Evolutionary conservation across 1,140 invertebrate species (phyloP).

Genomic region (Ostrea denselamellosa): DNA sequence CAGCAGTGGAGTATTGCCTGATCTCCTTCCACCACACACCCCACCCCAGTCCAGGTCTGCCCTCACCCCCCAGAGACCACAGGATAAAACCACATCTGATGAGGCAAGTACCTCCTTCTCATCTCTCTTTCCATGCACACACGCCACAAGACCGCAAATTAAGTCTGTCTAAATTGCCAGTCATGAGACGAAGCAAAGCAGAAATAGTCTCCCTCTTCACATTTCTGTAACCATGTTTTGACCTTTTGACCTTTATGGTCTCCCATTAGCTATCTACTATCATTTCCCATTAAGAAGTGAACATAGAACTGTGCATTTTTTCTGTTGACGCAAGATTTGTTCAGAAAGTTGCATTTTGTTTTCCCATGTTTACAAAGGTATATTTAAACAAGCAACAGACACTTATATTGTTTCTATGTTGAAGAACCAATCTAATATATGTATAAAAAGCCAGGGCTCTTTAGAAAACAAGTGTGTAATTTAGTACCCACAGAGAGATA

Average conservation of each 20-base stretch:
- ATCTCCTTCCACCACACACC: conserved; percentile 88
- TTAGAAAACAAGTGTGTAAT: neutral
- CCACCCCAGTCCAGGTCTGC: conserved; percentile 78
- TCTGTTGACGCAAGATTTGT: too few relatives aligned
- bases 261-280: too few relatives aligned
- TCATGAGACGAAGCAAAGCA: too few relatives aligned
- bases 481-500: neutral
- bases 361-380: neutral
- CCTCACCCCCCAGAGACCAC: conserved; percentile 87
- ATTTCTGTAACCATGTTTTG: too few relatives aligned
- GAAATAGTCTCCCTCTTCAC: too few relatives aligned
- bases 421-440: neutral
- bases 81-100: conserved; percentile 95
- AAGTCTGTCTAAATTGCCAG: too few relatives aligned
- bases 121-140: neutral
- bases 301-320: too few relatives aligned
- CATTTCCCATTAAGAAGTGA: too few relatives aligned
- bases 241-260: too few relatives aligned
- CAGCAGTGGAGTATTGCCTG: conserved; percentile 87
- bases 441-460: neutral
- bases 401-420: neutral
- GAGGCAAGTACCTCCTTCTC: conserved; percentile 84
- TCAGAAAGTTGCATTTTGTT: too few relatives aligned
- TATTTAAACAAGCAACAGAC: neutral
- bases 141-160: too few relatives aligned